Conservation (phyloP, 2,113 vertebrate genomes). For the Dicentrarchus labrax region DNA sequence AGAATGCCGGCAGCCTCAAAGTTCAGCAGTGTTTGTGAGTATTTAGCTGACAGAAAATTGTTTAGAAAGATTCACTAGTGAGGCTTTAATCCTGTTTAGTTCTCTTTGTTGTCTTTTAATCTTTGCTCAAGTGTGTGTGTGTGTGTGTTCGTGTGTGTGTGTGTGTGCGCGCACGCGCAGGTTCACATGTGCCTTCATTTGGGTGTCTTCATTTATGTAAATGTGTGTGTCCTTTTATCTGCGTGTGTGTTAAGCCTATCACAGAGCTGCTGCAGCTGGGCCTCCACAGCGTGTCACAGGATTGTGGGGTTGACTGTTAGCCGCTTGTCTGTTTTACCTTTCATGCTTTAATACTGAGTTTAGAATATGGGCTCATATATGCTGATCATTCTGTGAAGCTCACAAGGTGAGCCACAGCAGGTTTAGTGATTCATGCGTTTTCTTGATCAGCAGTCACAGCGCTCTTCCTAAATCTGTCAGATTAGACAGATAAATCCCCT, state of each 20-base stretch:
- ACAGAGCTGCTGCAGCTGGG: neutral
- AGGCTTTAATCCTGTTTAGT: slow-evolving; percentile 55
- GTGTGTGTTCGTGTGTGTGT: slow-evolving; percentile 10
- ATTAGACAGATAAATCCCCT: slow-evolving; percentile 45
- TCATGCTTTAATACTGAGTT: neutral
- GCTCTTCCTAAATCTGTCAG: neutral
- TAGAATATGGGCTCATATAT: neutral
- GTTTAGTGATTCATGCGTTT: neutral
- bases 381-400: neutral
- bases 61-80: slow-evolving; percentile 42
- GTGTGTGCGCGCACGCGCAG: neutral
- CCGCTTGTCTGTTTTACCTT: neutral
- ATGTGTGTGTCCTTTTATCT: slow-evolving; percentile 20
- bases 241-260: slow-evolving; percentile 8
- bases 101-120: slow-evolving; percentile 57
- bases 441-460: neutral
- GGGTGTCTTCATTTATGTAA: slow-evolving; percentile 33
- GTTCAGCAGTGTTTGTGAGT: slow-evolving; percentile 53
- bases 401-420: neutral
- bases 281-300: neutral
- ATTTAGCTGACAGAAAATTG: slow-evolving; percentile 52
- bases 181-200: neutral
- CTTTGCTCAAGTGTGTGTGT: slow-evolving; percentile 24
- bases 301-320: neutral
- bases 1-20: slow-evolving; percentile 31